Evolutionary conservation across 2,797 vertebrate species (phyloP).

Genomic region (Hipposideros larvatus): DNA sequence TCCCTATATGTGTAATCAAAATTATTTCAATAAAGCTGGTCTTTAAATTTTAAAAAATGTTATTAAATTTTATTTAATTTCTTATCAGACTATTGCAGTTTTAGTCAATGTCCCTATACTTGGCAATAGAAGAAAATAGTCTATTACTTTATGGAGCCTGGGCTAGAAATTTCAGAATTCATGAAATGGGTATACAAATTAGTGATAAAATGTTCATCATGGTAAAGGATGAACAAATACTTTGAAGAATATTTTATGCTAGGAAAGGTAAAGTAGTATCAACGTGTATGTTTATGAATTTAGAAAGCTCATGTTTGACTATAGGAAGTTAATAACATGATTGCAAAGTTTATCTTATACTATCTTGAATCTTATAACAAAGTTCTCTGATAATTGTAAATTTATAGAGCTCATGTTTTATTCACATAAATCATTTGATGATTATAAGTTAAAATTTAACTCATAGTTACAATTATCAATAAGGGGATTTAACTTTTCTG

Average conservation of each 20-base stretch:
- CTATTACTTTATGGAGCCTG: neutral
- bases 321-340: neutral
- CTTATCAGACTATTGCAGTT: neutral
- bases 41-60: neutral
- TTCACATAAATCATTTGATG: neutral
- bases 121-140: neutral
- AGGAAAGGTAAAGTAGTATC: neutral
- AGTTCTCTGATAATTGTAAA: neutral
- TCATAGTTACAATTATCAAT: neutral
- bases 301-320: neutral
- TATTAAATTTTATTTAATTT: neutral
- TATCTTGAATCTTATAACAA: neutral
- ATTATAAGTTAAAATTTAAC: slow-evolving; percentile 4
- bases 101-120: neutral
- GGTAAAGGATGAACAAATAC: neutral
- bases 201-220: neutral
- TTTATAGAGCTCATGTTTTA: neutral
- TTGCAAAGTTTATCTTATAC: neutral
- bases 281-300: neutral
- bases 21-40: neutral
- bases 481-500: neutral
- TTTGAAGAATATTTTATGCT: slow-evolving; percentile 11
- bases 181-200: neutral
- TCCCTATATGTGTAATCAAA: neutral
- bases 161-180: neutral